Evolutionary conservation across 2,113 vertebrate species (phyloP), one percentile per base, ranked within the genome.

Genomic region (Clarias gariepinus): DNA sequence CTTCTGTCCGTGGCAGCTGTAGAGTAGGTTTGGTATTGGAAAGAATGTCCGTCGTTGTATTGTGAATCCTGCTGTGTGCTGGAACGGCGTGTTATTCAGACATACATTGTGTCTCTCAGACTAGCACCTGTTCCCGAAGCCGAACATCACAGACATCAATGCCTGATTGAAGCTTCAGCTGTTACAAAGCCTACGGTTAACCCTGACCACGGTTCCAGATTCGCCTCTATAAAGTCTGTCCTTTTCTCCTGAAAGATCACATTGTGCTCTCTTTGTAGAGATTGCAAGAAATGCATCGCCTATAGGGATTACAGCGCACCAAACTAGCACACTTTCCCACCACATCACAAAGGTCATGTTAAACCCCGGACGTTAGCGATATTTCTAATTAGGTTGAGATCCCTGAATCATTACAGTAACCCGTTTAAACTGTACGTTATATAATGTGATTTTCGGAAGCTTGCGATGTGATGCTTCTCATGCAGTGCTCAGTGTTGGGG

Each of bases 51-150:
- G 6, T 23, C 33, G 55, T 55, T 23, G 9, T 80, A 33, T 18
- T 80, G 28, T 33, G 77, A 80, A 60, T 80, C 41, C 57, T 41
- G 57, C 15, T 30, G 30, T 80, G 55, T 61, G 28, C 30, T 81
- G 57, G 60, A 61, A 81, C 15, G 57, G 30, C 12, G 58, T 61
- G 33, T 81, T 81, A 41, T 81, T 61, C 78, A 81, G 57, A 25
- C 78, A 60, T 23, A 41, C 57, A 41, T 18, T 79, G n/a, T 30
- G 52, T 30, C 60, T 60, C 78, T 23, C 28, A 12, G 30, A 60
- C 57, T 36, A 80, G 30, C 78, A 80, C 78, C 78, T 80, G 78
- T 81, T 81, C 78, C 57, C 57, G 61, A 61, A 81, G 58, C 57
- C 7, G 57, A 41, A 33, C 61, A 61, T 11, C 41, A 81, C 57